A percentile compares a stretch with the other conserved stretches of the same genome.
Evolutionary conservation across 2,888 invertebrate species (phyloP).

Genomic region (Drosophila aldrichi): DNA sequence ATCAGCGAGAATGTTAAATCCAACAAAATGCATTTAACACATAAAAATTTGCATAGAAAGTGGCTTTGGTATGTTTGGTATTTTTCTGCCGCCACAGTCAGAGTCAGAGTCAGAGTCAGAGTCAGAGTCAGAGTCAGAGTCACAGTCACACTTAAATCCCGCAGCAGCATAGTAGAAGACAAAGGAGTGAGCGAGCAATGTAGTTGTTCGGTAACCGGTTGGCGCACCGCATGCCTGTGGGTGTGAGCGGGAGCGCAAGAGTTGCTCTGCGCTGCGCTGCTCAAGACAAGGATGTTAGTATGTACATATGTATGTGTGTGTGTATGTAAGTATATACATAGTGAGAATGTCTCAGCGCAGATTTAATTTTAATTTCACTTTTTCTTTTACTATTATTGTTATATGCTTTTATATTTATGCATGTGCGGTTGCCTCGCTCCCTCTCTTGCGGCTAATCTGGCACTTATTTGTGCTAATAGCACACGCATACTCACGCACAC

Average conservation of each 20-base stretch:
- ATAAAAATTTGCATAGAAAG: constrained; percentile 84
- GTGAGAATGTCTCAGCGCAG: constrained; percentile 21
- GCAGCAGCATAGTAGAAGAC: constrained; percentile 9
- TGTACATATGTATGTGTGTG: no score
- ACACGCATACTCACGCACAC: constrained; percentile 26
- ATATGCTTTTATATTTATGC: constrained; percentile 29
- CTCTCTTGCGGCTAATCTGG: constrained; percentile 41
- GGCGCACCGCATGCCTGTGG: neutral
- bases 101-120: constrained; percentile 47
- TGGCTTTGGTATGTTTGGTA: constrained; percentile 76
- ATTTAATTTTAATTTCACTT: constrained; percentile 64
- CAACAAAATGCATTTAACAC: constrained; percentile 84
- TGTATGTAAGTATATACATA: neutral
- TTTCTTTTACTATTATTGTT: constrained; percentile 62
- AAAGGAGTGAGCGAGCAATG: constrained; percentile 3
- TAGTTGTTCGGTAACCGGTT: constrained; percentile 5
- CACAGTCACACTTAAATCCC: constrained; percentile 41
- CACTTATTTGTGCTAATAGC: constrained; percentile 50
- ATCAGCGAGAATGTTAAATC: constrained; percentile 82
- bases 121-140: constrained; percentile 47
- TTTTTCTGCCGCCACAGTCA: constrained; percentile 54
- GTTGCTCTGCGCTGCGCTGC: constrained; percentile 3
- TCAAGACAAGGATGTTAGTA: constrained; percentile 37
- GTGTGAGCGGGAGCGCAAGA: constrained; percentile 15
- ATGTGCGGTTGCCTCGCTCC: constrained; percentile 21